These are phyloP conservation scores for Speoplatyrhinus poulsoni DNA, from an alignment of 2,113 vertebrate species.

Conservation along the genomic window DNA sequence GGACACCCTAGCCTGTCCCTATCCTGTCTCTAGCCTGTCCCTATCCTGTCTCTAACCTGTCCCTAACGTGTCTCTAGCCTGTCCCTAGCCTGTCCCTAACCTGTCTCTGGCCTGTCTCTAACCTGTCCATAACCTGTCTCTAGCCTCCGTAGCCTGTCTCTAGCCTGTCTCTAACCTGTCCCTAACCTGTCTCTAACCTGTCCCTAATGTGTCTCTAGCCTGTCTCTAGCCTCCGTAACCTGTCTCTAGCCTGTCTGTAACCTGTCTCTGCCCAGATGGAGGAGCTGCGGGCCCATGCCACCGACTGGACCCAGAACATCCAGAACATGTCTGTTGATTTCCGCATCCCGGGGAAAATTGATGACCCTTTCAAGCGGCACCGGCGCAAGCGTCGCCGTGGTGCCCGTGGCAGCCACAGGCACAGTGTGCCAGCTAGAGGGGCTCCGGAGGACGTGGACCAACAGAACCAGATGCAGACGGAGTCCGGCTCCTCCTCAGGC, in stretches of 20 bases:
- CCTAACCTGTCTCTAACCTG: conserved; percentile 4
- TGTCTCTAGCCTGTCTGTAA: conserved; percentile 3
- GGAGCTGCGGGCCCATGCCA: conserved; percentile 84
- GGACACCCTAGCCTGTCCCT: not conserved
- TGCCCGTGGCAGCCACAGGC: conserved; percentile 43
- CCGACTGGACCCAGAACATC: conserved; percentile 85
- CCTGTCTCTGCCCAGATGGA: conserved; percentile 79
- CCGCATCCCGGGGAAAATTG: conserved; percentile 78
- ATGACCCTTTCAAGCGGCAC: conserved; percentile 72
- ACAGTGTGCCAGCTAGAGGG: conserved; percentile 27
- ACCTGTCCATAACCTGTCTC: not conserved
- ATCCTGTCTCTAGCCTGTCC: not conserved
- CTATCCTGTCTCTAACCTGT: no score
- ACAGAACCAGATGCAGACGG: conserved; percentile 36
- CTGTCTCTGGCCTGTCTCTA: conserved; percentile 2
- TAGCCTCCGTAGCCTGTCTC: not conserved
- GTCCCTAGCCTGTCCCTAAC: not conserved
- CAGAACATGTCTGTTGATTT: conserved; percentile 83
- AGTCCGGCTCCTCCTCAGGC: conserved; percentile 62
- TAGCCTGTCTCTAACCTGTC: conserved; percentile 2
- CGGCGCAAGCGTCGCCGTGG: conserved; percentile 65
- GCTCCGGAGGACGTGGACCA: conserved; percentile 36
- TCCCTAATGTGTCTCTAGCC: no score
- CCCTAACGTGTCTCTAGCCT: no score
- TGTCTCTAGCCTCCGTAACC: not conserved